Conservation (phyloP, 2,888 invertebrate genomes). For the Spisula solida region DNA sequence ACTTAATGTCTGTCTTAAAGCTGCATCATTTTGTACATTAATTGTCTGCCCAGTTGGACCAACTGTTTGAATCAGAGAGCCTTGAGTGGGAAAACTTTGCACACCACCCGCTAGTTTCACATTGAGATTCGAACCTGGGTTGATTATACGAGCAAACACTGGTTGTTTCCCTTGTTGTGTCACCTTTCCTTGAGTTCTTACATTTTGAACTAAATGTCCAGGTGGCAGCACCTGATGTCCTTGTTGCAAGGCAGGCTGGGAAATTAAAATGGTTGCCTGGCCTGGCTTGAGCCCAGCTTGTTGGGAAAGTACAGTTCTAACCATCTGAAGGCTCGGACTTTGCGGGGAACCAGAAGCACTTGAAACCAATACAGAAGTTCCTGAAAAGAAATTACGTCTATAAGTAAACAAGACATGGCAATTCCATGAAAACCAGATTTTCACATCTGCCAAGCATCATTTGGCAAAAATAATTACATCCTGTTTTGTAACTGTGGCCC, state of each 20-base stretch:
- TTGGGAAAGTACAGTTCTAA: constrained; percentile 85
- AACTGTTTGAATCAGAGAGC: constrained; percentile 64
- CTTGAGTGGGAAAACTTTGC: constrained; percentile 50
- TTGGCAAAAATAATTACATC: too few relatives aligned
- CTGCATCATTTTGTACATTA: constrained; percentile 59
- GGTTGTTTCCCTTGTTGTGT: constrained; percentile 83
- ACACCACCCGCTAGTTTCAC: constrained; percentile 57
- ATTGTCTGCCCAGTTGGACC: constrained; percentile 61
- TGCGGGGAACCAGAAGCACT: constrained; percentile 77
- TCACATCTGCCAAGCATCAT: too few relatives aligned
- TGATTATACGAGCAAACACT: constrained; percentile 86
- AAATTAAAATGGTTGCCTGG: constrained; percentile 85
- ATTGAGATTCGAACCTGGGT: constrained; percentile 84
- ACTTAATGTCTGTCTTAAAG: constrained; percentile 73
- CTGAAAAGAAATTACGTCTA: neutral
- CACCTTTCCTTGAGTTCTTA: constrained; percentile 74
- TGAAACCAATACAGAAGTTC: constrained; percentile 61
- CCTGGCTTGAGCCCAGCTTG: constrained; percentile 85
- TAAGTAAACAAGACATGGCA: too few relatives aligned
- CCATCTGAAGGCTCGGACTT: constrained; percentile 84
- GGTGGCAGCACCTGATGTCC: constrained; percentile 74
- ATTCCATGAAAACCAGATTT: too few relatives aligned
- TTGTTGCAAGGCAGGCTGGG: constrained; percentile 82
- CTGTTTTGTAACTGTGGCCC: too few relatives aligned
- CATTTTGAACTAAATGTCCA: constrained; percentile 79